Evolutionary conservation across 2,888 invertebrate genomes (phyloP), one percentile per base, ranked within the genome.

Genomic region (Ecdyonurus torrentis): DNA sequence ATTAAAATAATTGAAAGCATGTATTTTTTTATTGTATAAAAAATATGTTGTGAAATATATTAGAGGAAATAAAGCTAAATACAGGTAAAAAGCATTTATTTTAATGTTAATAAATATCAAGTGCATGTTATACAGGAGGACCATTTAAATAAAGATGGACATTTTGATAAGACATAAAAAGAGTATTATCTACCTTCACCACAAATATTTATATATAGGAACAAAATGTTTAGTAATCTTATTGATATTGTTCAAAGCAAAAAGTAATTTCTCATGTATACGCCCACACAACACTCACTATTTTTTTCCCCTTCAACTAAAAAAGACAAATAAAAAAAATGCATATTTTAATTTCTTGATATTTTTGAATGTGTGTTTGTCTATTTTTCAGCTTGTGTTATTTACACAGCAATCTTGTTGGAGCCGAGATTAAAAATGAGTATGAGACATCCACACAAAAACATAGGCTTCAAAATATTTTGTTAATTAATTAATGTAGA

Each of bases 41-140:
- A 15, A 37, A 15, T 5, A 37, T 37, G 37, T n/a, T n/a, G n/a
- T n/a, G n/a, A n/a, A n/a, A 37, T 37, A 37, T 55, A 7, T 55
- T 55, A 18, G 55, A 20, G 55, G 22, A 55, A 20, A 55, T n/a
- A n/a, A 55, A 22, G 55, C 22, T 5, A 55, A 7, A 20, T 55
- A 55, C 55, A 55, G 22, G 55, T 55, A 55, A 55, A 55, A 55
- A 55, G 55, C 55, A 20, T n/a, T 55, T 22, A 22, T 55, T 55
- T 55, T 55, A 55, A 20, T 55, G 37, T 37, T 37, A n/a, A n/a
- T n/a, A 37, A 37, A 37, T 37, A 10, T 15, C 5, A 37, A 37
- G 37, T 37, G 37, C 37, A 37, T 37, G 37, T 37, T 10, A 37
- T 37, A 37, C 37, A 37, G 37, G 37, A 37, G 37, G 37, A 15